These are phyloP conservation scores for Orycteropus afer DNA, from an alignment of 2,113 vertebrate genomes.

Conservation along the genomic window DNA sequence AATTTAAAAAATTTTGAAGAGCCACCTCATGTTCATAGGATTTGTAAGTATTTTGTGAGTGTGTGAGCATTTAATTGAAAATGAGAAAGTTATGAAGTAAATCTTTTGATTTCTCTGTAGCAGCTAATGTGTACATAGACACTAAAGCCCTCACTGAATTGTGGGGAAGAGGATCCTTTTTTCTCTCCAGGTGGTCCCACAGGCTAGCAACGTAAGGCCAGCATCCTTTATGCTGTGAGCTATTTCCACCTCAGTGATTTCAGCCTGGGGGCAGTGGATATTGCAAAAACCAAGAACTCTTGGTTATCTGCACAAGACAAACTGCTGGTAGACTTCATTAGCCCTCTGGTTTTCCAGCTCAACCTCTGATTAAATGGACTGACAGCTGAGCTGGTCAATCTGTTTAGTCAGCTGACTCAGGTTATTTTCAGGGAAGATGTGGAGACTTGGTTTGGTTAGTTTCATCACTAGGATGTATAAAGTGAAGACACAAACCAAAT, in stretches of 20 bases:
- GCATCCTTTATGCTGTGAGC: background rate
- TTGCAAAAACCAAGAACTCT: slow-evolving; percentile 41
- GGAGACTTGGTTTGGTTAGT: background rate
- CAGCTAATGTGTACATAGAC: slow-evolving; percentile 61
- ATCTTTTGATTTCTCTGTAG: slow-evolving; percentile 52
- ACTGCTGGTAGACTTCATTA: slow-evolving; percentile 56
- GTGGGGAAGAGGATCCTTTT: slow-evolving; percentile 61
- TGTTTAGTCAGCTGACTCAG: slow-evolving; percentile 66
- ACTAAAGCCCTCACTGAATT: slow-evolving; percentile 58
- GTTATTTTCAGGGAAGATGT: slow-evolving; percentile 73
- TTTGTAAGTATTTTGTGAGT: slow-evolving; percentile 72
- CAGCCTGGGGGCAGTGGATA: slow-evolving; percentile 20
- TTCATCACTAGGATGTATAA: background rate
- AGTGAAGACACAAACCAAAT: slow-evolving; percentile 45
- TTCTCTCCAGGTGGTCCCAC: background rate
- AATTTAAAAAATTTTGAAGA: slow-evolving; percentile 62
- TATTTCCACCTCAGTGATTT: background rate
- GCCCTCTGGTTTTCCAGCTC: slow-evolving; percentile 60
- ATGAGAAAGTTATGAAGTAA: slow-evolving; percentile 55
- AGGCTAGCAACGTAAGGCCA: background rate
- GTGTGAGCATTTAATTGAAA: slow-evolving; percentile 70
- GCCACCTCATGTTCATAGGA: slow-evolving; percentile 76
- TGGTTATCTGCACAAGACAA: slow-evolving; percentile 28
- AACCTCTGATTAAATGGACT: slow-evolving; percentile 51
- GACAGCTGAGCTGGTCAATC: background rate